These are phyloP conservation scores for Etheostoma perlongum DNA, from an alignment of 2,797 vertebrate genomes.

Conservation along the genomic window DNA sequence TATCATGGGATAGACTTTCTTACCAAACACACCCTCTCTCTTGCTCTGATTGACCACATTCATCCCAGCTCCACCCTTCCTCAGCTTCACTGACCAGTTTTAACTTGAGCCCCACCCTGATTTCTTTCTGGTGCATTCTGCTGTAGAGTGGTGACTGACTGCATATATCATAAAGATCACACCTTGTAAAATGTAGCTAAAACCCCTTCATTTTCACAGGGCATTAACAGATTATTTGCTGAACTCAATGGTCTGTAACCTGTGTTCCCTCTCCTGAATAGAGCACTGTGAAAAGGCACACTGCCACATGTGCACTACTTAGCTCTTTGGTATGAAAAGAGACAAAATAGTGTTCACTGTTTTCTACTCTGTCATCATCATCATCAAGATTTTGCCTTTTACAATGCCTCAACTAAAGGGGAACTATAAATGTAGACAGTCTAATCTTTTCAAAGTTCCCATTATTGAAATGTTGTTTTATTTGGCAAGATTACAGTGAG, in stretches of 20 bases:
- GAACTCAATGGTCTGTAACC: constrained; percentile 43
- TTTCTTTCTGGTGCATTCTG: constrained; percentile 35
- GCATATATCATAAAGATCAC: constrained; percentile 43
- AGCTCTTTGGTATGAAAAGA: constrained; percentile 25
- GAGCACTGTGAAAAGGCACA: constrained; percentile 33
- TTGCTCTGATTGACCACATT: constrained; percentile 70
- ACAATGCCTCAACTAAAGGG: constrained; percentile 1
- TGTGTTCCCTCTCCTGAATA: constrained; percentile 31
- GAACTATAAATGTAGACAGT: background rate
- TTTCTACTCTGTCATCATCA: constrained; percentile 12
- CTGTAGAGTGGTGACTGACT: constrained; percentile 12
- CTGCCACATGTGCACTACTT: constrained; percentile 4
- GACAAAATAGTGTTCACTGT: background rate
- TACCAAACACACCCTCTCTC: constrained; percentile 59
- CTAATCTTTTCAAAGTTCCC: constrained; percentile 22
- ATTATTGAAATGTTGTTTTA: constrained; percentile 13
- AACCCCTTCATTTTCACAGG: constrained; percentile 37
- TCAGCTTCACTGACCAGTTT: constrained; percentile 54
- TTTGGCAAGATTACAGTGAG: constrained; percentile 22
- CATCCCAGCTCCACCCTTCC: constrained; percentile 66
- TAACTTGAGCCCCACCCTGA: constrained; percentile 60
- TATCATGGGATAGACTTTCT: constrained; percentile 62
- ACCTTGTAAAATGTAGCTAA: constrained; percentile 41
- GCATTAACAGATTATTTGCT: constrained; percentile 59
- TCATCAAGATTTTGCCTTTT: constrained; percentile 20